Percentiles rank a stretch among this genome's conserved stretches.
phyloP scores from a whole-genome alignment of 2,113 vertebrate species.

The Ptilorrhoa leucosticta region DNA sequence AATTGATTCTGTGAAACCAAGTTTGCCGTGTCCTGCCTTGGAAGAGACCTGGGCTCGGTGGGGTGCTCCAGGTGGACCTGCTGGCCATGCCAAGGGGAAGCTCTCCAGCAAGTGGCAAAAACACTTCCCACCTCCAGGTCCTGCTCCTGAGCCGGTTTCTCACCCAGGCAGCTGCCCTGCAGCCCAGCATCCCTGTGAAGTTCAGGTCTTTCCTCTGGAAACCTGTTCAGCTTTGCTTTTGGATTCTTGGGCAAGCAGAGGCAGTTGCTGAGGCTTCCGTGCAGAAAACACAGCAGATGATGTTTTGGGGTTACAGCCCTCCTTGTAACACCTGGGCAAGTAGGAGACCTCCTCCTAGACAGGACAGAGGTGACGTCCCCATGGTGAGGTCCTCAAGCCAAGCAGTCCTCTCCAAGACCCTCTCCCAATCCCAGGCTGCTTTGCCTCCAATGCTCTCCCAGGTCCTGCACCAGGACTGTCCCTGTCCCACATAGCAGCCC shows the following conservation, averaged over 20 bases:
- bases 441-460: not conserved
- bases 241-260: not conserved
- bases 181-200: not conserved
- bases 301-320: not conserved
- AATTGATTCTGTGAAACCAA: not conserved
- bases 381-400: not conserved
- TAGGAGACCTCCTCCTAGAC: not conserved
- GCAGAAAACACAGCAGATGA: not conserved
- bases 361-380: not conserved
- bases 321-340: not conserved
- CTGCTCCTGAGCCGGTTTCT: not conserved
- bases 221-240: not conserved
- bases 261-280: not conserved
- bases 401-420: not conserved
- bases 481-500: not conserved
- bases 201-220: not conserved
- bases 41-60: rapidly evolving
- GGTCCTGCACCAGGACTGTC: not conserved
- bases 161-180: not conserved
- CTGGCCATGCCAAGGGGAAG: not conserved
- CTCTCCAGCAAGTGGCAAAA: not conserved
- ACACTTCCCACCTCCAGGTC: not conserved
- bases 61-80: not conserved
- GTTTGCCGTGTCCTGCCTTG: not conserved
- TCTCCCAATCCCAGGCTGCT: not conserved